Evolutionary conservation across 1,140 invertebrate species (phyloP), one percentile per base, ranked within the genome.

Genomic region (Drosophila guanche): DNA sequence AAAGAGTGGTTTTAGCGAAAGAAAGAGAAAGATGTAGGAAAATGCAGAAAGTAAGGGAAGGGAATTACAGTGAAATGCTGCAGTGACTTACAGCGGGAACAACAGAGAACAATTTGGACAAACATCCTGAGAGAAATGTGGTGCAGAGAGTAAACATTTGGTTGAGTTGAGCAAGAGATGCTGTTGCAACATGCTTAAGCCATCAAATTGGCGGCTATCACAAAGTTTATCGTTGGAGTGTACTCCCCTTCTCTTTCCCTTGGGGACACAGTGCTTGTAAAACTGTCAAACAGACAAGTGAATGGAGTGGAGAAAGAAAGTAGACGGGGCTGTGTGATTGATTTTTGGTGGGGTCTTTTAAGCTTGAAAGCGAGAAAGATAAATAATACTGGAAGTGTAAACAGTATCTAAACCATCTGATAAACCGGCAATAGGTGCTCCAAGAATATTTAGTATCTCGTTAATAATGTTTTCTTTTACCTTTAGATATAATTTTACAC

Each of bases 261-360:
- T 37, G 10, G 33, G 33, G 3, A 1, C 1, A 4, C 33, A 29
- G 16, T 22, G 40, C 47, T 55, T 14, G 50, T 75, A 61, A 68
- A 79, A 79, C 67, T 71, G 77, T 80, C 77, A 76, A 54, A 40
- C 51, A 55, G 73, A 68, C 73, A 75, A 50, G 37, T 75, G 56
- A 33, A 27, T 56, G 25, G 29, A 59, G 41, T 60, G 72, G 40
- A 29, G 20, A 53, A 16, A 29, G 63, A 22, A 0, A 45, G 57
- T 25, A 8, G 45, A 25, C 12, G 23, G 6, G 42, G 22, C 5
- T 4, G 7, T 10, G 25, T 29, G 45, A 66, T 50, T 66, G 59
- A 66, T 66, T 51, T 14, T 51, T 1, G 4, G 12, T n/a, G 8
- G 25, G 20, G 8, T 37, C 4, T 37, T 10, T 4, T 37, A 7